Conservation (phyloP, 2,888 invertebrate genomes). For the Agrotis segetum region DNA sequence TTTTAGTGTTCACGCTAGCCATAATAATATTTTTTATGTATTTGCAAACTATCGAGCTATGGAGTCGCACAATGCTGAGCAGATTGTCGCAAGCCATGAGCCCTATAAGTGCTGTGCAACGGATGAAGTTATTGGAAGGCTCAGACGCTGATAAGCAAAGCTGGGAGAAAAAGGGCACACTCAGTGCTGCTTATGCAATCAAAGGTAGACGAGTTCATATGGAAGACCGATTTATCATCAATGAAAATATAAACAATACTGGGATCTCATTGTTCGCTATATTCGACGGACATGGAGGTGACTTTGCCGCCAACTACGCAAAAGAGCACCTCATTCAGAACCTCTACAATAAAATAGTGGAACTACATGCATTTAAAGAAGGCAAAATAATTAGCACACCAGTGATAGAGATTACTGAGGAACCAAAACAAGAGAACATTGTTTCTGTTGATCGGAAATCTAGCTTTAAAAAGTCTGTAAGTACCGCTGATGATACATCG, state of each 20-base stretch:
- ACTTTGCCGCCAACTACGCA: slow-evolving; percentile 98
- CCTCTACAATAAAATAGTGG: slow-evolving; percentile 94
- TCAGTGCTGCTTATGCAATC: slow-evolving; percentile 97
- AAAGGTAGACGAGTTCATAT: slow-evolving; percentile 97
- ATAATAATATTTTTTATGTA: slow-evolving; percentile 94
- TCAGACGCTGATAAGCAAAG: slow-evolving; percentile 90
- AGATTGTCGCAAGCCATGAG: slow-evolving; percentile 93
- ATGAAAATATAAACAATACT: slow-evolving; percentile 96
- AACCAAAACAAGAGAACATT: slow-evolving; percentile 79
- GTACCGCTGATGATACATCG: slow-evolving; percentile 91
- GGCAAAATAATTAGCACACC: slow-evolving; percentile 87
- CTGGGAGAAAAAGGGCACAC: slow-evolving; percentile 95
- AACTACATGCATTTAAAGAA: slow-evolving; percentile 93
- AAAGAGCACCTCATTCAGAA: slow-evolving; percentile 96
- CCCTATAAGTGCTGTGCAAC: slow-evolving; percentile 91
- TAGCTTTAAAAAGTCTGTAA: slow-evolving; percentile 93
- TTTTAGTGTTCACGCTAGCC: slow-evolving; percentile 93
- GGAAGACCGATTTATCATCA: slow-evolving; percentile 98
- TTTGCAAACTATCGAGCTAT: slow-evolving; percentile 95
- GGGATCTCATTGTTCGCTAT: slow-evolving; percentile 97
- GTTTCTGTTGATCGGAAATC: slow-evolving; percentile 90
- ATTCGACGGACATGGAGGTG: slow-evolving; percentile 99
- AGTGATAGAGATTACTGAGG: slow-evolving; percentile 79
- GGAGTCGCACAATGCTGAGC: slow-evolving; percentile 94
- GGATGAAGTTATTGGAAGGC: slow-evolving; percentile 90